A percentile compares a stretch with the other conserved stretches of the same genome.
Evolutionary conservation across 2,797 vertebrate genomes (phyloP).

Genomic region (Rhynchonycteris naso): DNA sequence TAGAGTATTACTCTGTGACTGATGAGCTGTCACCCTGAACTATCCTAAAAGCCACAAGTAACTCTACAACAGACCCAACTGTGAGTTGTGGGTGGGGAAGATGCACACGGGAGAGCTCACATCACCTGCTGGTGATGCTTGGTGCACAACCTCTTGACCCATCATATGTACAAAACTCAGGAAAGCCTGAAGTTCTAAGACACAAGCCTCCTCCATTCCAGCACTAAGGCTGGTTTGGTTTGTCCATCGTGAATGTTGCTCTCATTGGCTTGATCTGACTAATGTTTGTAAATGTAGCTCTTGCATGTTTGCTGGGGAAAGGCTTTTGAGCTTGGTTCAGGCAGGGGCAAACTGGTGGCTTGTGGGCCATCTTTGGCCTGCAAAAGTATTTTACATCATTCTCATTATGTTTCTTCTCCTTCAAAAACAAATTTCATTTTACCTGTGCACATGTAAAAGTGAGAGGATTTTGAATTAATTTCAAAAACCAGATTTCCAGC

Average conservation of each 20-base stretch:
- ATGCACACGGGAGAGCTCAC: neutral
- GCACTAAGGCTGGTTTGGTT: neutral
- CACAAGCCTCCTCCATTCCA: neutral
- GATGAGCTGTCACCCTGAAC: conserved; percentile 1
- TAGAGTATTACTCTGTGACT: conserved; percentile 31
- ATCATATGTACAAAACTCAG: neutral
- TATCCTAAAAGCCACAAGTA: neutral
- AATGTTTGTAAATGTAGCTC: neutral
- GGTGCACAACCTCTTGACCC: neutral
- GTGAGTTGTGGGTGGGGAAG: neutral
- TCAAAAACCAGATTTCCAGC: neutral
- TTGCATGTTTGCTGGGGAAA: neutral
- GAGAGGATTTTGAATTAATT: neutral
- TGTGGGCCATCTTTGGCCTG: neutral
- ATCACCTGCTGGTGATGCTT: neutral
- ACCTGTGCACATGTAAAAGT: conserved; percentile 7
- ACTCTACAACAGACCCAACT: neutral
- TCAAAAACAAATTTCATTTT: neutral
- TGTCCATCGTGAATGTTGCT: neutral
- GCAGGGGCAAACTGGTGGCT: neutral
- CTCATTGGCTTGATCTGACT: neutral
- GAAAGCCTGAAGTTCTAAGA: neutral
- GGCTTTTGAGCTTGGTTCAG: neutral
- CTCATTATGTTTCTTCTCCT: neutral
- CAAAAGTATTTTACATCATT: neutral